Percentiles rank a stretch among this genome's conserved stretches.
Evolutionary conservation across 2,113 vertebrate genomes (phyloP).

Genomic region (Ptilorrhoa leucosticta): DNA sequence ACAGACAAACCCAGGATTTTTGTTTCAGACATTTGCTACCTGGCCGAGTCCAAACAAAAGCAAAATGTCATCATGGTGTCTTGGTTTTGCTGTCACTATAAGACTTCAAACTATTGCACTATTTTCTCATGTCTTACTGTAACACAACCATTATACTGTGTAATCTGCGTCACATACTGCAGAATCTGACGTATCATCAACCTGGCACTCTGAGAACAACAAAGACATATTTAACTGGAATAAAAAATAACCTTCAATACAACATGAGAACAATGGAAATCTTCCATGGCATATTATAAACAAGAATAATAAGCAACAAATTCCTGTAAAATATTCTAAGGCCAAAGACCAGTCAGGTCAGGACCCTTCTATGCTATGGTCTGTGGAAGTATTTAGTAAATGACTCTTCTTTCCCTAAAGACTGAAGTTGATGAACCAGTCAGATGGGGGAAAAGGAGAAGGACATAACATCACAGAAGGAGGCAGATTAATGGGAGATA

Average conservation of each 20-base stretch:
- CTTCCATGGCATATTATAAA: background rate
- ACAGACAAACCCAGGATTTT: background rate
- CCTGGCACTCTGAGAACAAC: background rate
- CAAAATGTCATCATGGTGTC: background rate
- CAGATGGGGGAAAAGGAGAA: background rate
- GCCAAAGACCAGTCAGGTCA: background rate
- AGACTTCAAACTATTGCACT: background rate
- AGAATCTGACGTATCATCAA: background rate
- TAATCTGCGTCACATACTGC: background rate
- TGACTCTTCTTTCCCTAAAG: background rate
- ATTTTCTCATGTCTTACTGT: background rate
- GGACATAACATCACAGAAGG: background rate
- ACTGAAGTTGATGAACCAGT: background rate
- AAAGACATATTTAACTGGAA: background rate
- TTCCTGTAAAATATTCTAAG: background rate
- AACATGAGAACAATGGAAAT: background rate
- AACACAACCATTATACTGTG: background rate
- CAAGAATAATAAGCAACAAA: background rate
- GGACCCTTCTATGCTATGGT: background rate
- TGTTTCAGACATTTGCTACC: background rate
- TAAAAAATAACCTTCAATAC: background rate
- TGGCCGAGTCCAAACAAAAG: background rate
- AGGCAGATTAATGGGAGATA: background rate
- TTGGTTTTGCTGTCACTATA: background rate
- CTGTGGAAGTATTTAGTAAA: slow-evolving; percentile 5